Base-by-base conservation (phyloP, 2,113 vertebrate species). In the Gopherus flavomarginatus region DNA sequence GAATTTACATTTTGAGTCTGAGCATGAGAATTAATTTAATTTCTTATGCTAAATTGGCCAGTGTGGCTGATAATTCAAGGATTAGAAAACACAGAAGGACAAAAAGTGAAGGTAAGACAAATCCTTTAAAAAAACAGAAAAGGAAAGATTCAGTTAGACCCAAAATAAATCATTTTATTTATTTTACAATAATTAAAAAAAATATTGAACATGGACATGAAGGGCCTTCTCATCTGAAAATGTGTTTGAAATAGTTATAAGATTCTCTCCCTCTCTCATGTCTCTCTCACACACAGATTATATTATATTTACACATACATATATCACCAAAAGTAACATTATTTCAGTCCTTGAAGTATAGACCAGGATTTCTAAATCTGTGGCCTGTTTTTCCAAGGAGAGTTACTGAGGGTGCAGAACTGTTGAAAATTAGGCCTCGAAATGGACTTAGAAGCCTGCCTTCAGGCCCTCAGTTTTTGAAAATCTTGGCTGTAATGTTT, bases 11-110 rank as follows among this genome's bases (percentile, higher is more conserved):
- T 94, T 52, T 62, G 87, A 98, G 97, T 94, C 92, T 22, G 93
- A 98, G 97, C 96, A 79, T 14, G 97, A 95, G 97, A 97, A 98
- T 98, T 98, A 97, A 97, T 98, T 98, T 97, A 95, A 97, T 98
- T 98, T 97, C 97, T 97, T 93, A 97, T 97, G 97, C 97, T 98
- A 97, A 98, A 96, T 93, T 83, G 95, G 96, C 97, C 96, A 29
- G 90, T 2, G 2, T 0, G 8, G 96, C 92, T 83, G 83, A 84
- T 80, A 93, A 93, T 92, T 49, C 27, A 53, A 93, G 95, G 89
- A 91, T 88, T 89, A 50, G 3, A 84, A 95, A 93, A 88, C 72
- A 92, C 89, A 86, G 95, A 83, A 27, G 93, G 82, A 83, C 81
- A 85, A 2, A 1, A 65, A 92, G 90, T 5, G 80, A 86, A 85